Evolutionary conservation across 2,888 invertebrate genomes (phyloP), one percentile per base, ranked within the genome.

Genomic region (Cylindroiulus punctatus): DNA sequence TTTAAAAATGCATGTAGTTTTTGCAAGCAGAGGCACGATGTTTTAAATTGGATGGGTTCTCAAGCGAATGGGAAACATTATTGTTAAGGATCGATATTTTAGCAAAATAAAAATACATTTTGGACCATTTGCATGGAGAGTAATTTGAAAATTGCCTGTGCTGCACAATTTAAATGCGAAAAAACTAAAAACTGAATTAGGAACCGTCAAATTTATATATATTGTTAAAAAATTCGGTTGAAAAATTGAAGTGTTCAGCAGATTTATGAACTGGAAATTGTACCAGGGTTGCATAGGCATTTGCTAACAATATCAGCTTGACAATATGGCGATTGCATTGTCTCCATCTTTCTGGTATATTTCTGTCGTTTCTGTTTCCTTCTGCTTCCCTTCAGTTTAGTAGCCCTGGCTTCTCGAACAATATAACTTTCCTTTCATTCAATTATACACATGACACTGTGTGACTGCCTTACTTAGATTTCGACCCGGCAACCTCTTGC

Each of bases 231-330:
- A n/a, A n/a, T 1, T 17, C 14, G 17, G 17, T 14, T 47, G n/a
- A 57, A 57, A 57, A 57, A 19, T n/a, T 7, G n/a, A 3, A n/a
- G 17, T 57, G 57, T 5, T 57, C 0, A 57, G n/a, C 19, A n/a
- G 57, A 57, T 57, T 57, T n/a, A 57, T 57, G 57, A 57, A 57
- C n/a, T 57, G 57, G n/a, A n/a, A 57, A 57, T 57, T 57, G n/a
- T 12, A 2, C 52, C n/a, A n/a, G 52, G 52, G 14, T 10, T 47
- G 12, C 47, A 47, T 47, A 47, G 14, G 47, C 10, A 47, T 47
- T 47, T 14, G n/a, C n/a, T n/a, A n/a, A n/a, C n/a, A n/a, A n/a
- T n/a, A n/a, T n/a, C n/a, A n/a, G n/a, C n/a, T n/a, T n/a, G n/a
- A n/a, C n/a, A n/a, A n/a, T n/a, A n/a, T n/a, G n/a, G 40, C 40